phyloP scores from a whole-genome alignment of 2,888 invertebrate species.

The Apodemia mormo region DNA sequence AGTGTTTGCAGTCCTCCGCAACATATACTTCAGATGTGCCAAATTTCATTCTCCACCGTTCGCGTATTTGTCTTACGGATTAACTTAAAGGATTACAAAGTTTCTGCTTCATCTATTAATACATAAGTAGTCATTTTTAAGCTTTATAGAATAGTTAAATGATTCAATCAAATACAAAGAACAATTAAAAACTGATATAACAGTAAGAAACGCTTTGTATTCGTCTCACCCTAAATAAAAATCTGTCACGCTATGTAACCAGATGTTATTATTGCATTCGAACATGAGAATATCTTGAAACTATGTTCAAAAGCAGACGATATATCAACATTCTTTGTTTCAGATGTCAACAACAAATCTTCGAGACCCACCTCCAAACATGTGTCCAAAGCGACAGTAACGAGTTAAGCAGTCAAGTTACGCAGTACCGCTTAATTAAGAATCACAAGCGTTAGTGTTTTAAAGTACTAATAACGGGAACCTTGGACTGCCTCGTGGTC shows the following conservation, averaged over 20 bases:
- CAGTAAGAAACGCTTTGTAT: background rate
- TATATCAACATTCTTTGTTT: constrained; percentile 61
- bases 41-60: no score
- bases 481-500: no score
- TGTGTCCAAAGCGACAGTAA: constrained; percentile 69
- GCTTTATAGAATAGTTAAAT: no score
- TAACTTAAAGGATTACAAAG: no score
- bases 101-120: no score
- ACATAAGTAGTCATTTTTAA: no score
- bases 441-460: background rate
- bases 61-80: no score
- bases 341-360: constrained; percentile 74
- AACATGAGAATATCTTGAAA: constrained; percentile 20
- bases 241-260: constrained; percentile 9
- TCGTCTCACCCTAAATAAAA: constrained; percentile 14
- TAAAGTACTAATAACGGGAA: background rate
- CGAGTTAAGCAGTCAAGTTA: constrained; percentile 61
- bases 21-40: no score
- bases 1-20: no score
- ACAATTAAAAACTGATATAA: background rate
- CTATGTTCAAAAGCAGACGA: constrained; percentile 44
- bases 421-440: constrained; percentile 46
- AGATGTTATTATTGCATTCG: background rate
- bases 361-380: constrained; percentile 58
- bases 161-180: background rate